A percentile compares a stretch with the other conserved stretches of the same genome.
phyloP scores from a whole-genome alignment of 2,797 vertebrate species.

The Huso huso region DNA sequence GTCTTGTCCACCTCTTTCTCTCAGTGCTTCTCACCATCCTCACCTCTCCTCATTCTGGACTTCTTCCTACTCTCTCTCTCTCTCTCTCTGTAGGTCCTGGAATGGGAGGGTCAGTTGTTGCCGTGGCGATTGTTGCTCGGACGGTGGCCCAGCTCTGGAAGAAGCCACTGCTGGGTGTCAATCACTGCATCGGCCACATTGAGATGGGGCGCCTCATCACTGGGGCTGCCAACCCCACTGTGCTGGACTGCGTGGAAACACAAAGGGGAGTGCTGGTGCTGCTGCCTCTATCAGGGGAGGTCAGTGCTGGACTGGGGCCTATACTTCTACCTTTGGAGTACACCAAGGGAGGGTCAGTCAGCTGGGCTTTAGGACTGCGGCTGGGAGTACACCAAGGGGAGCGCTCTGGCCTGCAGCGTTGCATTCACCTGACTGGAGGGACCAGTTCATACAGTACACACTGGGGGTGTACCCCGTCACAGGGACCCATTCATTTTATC shows the following conservation, averaged over 20 bases:
- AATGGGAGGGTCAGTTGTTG: slow-evolving; percentile 81
- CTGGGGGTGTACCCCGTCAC: too few species aligned
- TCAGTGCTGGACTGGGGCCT: too few species aligned
- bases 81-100: slow-evolving; percentile 67
- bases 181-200: slow-evolving; percentile 90
- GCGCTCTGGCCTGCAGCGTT: too few species aligned
- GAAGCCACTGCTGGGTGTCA: slow-evolving; percentile 78
- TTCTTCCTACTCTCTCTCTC: not conserved
- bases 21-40: not conserved
- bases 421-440: not conserved
- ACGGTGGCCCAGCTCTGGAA: slow-evolving; percentile 82
- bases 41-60: not conserved
- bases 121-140: slow-evolving; percentile 75
- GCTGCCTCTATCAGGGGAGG: too few species aligned
- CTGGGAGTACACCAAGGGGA: too few species aligned
- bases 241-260: slow-evolving; percentile 88
- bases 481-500: too few species aligned
- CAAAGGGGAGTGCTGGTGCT: slow-evolving; percentile 68
- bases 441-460: too few species aligned
- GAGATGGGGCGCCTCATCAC: slow-evolving; percentile 90
- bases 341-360: too few species aligned
- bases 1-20: not conserved
- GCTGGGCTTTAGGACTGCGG: too few species aligned
- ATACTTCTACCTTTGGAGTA: too few species aligned
- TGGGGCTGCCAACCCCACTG: slow-evolving; percentile 71